A percentile compares a stretch with the other conserved stretches of the same genome.
These are phyloP conservation scores for Dreissena polymorpha DNA, from an alignment of 1,140 invertebrate species.

Conservation along the genomic window DNA sequence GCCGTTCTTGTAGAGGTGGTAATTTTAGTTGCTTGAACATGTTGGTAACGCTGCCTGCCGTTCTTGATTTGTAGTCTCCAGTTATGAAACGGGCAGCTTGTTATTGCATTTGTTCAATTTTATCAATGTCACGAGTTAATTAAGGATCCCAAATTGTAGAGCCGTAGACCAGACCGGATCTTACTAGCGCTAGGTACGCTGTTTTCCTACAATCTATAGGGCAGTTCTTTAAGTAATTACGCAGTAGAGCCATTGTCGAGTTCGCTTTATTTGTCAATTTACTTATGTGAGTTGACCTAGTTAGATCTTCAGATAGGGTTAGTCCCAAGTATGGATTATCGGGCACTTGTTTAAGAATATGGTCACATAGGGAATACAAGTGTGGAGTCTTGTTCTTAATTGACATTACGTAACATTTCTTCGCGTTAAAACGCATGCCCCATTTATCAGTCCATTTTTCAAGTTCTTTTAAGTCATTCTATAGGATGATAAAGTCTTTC, in stretches of 20 bases:
- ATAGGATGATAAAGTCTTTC: background rate
- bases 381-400: slow-evolving; percentile 16
- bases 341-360: slow-evolving; percentile 48
- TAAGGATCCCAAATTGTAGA: too few species aligned
- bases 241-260: too few species aligned
- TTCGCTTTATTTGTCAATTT: too few species aligned
- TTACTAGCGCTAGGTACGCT: too few species aligned
- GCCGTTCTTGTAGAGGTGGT: slow-evolving; percentile 15
- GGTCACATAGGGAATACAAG: slow-evolving; percentile 34
- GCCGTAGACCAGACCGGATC: too few species aligned
- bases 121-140: too few species aligned
- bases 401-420: slow-evolving; percentile 45
- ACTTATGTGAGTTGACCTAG: too few species aligned
- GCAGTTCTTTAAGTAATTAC: too few species aligned
- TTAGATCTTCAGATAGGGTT: background rate
- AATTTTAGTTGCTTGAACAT: slow-evolving; percentile 33
- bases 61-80: background rate
- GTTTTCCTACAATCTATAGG: too few species aligned
- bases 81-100: too few species aligned
- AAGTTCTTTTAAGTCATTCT: background rate
- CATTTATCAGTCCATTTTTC: slow-evolving; percentile 2
- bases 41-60: slow-evolving; percentile 30
- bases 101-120: too few species aligned
- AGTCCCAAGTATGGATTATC: slow-evolving; percentile 47
- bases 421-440: slow-evolving; percentile 45